Conservation (phyloP, 2,888 invertebrate genomes). For the Lysandra coridon region DNA sequence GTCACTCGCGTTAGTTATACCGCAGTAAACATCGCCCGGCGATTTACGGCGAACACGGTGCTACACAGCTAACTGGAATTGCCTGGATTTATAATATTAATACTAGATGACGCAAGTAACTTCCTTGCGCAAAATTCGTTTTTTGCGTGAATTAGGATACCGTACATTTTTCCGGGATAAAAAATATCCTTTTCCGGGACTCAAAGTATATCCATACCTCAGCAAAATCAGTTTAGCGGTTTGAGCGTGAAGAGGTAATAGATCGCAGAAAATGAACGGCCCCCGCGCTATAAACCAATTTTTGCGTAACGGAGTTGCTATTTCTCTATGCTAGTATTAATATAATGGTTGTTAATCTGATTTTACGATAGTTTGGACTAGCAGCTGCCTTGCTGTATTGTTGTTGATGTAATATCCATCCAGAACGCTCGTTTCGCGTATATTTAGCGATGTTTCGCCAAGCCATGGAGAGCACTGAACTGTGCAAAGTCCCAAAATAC, state of each 20-base stretch:
- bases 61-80: neutral
- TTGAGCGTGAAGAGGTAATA: too few relatives aligned
- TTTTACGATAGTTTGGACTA: neutral
- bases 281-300: too few relatives aligned
- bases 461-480: neutral
- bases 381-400: neutral
- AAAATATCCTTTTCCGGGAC: too few relatives aligned
- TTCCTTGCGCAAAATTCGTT: too few relatives aligned
- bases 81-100: neutral
- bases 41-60: neutral
- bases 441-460: neutral
- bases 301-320: too few relatives aligned
- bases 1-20: neutral
- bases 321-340: too few relatives aligned
- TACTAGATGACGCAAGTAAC: too few relatives aligned
- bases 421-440: neutral
- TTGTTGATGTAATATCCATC: neutral
- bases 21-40: neutral
- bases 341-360: neutral
- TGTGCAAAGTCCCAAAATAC: conserved; percentile 1
- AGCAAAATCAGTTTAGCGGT: too few relatives aligned
- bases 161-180: too few relatives aligned
- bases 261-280: too few relatives aligned
- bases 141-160: too few relatives aligned
- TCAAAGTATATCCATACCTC: too few relatives aligned